Conservation (phyloP, 2,888 invertebrate species). For the Ptilodon capucinus region DNA sequence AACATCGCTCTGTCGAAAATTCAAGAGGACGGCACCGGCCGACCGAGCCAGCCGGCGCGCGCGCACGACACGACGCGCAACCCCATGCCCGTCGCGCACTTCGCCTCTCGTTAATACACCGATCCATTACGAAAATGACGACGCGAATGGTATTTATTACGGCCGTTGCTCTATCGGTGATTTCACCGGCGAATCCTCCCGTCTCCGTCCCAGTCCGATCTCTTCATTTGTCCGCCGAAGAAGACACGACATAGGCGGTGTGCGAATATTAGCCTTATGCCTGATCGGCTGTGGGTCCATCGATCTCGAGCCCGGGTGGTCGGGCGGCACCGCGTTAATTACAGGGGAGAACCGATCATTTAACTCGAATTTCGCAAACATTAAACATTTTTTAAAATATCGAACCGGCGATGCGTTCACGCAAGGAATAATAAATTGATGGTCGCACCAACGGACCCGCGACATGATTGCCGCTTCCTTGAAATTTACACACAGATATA, state of each 20-base stretch:
- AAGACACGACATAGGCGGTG: slow-evolving; percentile 60
- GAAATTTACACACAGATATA: slow-evolving; percentile 22
- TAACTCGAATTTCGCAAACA: slow-evolving; percentile 77
- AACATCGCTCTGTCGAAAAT: slow-evolving; percentile 44
- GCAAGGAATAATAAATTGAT: slow-evolving; percentile 72
- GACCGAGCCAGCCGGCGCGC: background rate
- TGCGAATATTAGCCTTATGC: slow-evolving; percentile 65
- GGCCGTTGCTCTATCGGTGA: slow-evolving; percentile 54
- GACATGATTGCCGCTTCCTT: slow-evolving; percentile 20
- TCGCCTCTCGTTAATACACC: slow-evolving; percentile 36
- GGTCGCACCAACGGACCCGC: slow-evolving; percentile 39
- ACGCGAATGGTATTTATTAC: slow-evolving; percentile 61
- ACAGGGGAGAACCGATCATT: slow-evolving; percentile 73
- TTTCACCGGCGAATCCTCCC: slow-evolving; percentile 48
- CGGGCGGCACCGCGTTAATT: slow-evolving; percentile 72
- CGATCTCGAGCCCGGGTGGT: slow-evolving; percentile 70
- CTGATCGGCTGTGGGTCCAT: slow-evolving; percentile 64
- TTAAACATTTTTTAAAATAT: slow-evolving; percentile 72
- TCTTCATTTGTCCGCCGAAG: slow-evolving; percentile 63
- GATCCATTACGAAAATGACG: slow-evolving; percentile 63
- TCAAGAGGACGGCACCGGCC: slow-evolving; percentile 12
- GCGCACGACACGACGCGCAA: slow-evolving; percentile 4
- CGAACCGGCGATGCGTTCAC: slow-evolving; percentile 67
- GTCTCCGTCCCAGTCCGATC: slow-evolving; percentile 40
- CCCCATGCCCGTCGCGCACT: slow-evolving; percentile 10